phyloP scores from a whole-genome alignment of 2,888 invertebrate species.

The Anagyrus pseudococci region DNA sequence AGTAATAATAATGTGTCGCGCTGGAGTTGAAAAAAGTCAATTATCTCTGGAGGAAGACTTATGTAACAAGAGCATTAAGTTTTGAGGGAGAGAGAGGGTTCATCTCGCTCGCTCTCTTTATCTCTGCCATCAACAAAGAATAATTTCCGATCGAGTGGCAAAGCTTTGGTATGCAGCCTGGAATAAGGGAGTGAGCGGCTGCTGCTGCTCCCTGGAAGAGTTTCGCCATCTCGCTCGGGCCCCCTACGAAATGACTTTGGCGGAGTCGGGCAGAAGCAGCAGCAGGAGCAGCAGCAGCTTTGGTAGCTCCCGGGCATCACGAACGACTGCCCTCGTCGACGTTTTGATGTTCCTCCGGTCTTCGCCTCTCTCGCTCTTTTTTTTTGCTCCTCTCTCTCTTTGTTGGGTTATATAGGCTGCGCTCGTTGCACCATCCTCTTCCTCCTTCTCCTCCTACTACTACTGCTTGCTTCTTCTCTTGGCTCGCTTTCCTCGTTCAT shows the following conservation, averaged over 20 bases:
- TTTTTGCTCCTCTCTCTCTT: not conserved
- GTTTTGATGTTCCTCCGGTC: slow-evolving; percentile 33
- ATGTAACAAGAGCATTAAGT: slow-evolving; percentile 30
- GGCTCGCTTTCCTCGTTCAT: slow-evolving; percentile 2
- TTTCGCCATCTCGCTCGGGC: slow-evolving; percentile 17
- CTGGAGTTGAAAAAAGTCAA: slow-evolving; percentile 33
- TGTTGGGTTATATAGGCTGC: not conserved
- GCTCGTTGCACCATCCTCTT: no score
- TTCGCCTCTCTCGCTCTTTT: slow-evolving; percentile 6
- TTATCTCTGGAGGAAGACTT: slow-evolving; percentile 23
- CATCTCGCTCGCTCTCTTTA: not conserved
- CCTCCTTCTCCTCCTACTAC: no score
- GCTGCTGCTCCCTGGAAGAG: slow-evolving; percentile 34
- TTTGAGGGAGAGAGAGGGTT: no score
- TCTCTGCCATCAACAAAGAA: slow-evolving; percentile 22
- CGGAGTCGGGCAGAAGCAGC: no score
- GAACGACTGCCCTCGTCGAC: slow-evolving; percentile 38
- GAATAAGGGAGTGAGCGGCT: no score
- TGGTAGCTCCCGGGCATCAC: slow-evolving; percentile 39
- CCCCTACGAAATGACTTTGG: slow-evolving; percentile 35
- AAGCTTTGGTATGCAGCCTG: no score
- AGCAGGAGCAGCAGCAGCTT: no score
- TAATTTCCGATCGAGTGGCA: slow-evolving; percentile 32
- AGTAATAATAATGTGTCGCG: no score
- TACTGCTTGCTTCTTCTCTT: slow-evolving; percentile 11